Evolutionary conservation across 1,140 invertebrate genomes (phyloP).

Genomic region (Colletes gigas): DNA sequence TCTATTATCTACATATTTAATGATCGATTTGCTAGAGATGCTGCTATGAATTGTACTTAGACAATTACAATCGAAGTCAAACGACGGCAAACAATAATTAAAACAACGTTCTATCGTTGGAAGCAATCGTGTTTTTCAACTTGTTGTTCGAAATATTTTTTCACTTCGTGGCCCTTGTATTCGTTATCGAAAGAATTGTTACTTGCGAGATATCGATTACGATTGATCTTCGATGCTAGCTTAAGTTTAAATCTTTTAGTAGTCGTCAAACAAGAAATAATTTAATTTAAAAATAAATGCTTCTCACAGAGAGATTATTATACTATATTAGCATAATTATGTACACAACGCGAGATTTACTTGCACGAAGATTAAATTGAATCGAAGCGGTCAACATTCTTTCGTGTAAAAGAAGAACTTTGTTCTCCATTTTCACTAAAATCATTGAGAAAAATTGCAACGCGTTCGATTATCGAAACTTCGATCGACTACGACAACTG

Average conservation of each 20-base stretch:
- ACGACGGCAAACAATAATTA: background rate
- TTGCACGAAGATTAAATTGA: background rate
- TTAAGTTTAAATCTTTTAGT: no score
- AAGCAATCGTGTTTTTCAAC: background rate
- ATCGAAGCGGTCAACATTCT: no score
- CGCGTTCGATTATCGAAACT: background rate
- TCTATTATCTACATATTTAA: constrained; percentile 39
- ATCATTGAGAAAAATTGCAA: background rate
- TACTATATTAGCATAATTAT: no score
- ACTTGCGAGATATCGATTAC: no score
- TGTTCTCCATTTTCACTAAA: no score
- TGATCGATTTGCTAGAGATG: constrained; percentile 32
- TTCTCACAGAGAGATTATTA: background rate
- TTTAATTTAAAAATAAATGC: background rate
- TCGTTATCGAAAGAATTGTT: background rate
- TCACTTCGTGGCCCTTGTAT: background rate
- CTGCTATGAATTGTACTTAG: constrained; percentile 13
- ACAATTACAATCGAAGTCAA: background rate
- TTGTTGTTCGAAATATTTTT: background rate
- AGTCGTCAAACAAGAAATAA: no score
- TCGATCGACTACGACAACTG: background rate
- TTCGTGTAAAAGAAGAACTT: no score
- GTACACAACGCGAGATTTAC: background rate
- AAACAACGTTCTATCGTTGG: background rate
- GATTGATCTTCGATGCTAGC: no score